Evolutionary conservation across 2,888 invertebrate genomes (phyloP), one percentile per base, ranked within the genome.

Genomic region (Limnephilus marmoratus): DNA sequence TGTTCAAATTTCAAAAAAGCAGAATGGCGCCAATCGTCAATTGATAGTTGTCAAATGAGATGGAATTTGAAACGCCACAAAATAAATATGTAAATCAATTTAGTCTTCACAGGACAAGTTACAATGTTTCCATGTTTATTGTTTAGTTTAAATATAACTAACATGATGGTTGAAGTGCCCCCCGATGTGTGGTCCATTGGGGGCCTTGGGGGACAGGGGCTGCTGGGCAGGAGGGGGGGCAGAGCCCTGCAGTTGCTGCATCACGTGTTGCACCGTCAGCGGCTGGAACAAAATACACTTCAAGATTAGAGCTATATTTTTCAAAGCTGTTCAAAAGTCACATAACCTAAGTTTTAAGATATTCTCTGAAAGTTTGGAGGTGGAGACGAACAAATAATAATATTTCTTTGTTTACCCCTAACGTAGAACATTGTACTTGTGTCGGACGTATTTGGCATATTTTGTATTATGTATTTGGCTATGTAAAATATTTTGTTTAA

Each of bases 141-240:
- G 53, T 15, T 18, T 31, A 1, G 24, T n/a, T 15, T 7, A 83
- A 83, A 83, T 31, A 37, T n/a, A 24, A 90, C 91, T 92, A 88
- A 93, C 93, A 81, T 93, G 93, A 41, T 93, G 93, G 88, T 93
- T 93, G 37, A 91, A 49, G 83, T 93, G 93, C 1, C 90, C 90
- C 87, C 83, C 85, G 85, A 53, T 87, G 88, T 85, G 94, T 29
- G 93, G 93, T 92, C 94, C 91, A 90, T 93, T 94, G 37, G 94
- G 91, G 90, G 93, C 94, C 91, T 93, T 94, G 41, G 94, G 94
- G 89, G 94, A 94, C 93, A 94, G 94, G 91, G 94, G 94, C 93
- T 94, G 94, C 80, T 95, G 94, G 95, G 95, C 95, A 95, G 92
- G 95, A 94, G 94, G 94, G 81, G 91, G 93, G 93, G 92, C 91